Evolutionary conservation across 2,888 invertebrate species (phyloP), one percentile per base, ranked within the genome.

Genomic region (Hetaerina titia): DNA sequence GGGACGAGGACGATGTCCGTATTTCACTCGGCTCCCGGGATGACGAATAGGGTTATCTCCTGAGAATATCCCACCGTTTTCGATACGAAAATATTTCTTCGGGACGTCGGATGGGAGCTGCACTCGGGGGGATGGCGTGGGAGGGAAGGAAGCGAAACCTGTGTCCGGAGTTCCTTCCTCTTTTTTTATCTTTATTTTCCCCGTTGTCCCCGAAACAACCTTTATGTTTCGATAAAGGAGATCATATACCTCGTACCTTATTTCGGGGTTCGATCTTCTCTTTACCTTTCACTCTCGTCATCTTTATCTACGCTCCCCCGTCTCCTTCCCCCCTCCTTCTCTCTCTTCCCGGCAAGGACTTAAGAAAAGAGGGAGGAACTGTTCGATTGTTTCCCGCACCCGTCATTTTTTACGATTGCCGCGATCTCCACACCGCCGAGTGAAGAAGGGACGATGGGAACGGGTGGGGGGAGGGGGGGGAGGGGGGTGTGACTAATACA

Each of bases 41-140:
- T 92, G 92, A 92, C 56, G 92, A 69, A 92, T 92, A 92, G 92
- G 92, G 69, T 45, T 64, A 92, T 74, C 92, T 92, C 92, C 1
- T 1, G 74, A 74, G 69, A 74, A 92, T 92, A 69, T 92, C 56
- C 69, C 92, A 74, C 92, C 92, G 92, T 92, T 92, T 92, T 92
- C 92, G 69, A 92, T 92, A 57, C 69, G 92, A 69, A 74, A 69
- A 92, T 92, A 92, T 92, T 92, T 92, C 92, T 69, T 69, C 92
- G 56, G 56, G 64, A 64, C 9, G 81, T 13, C 31, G 17, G 31
- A 6, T 17, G 90, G 31, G 63, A 57, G n/a, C 63, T 45, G 64
- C 22, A 69, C 45, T 9, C n/a, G 58, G n/a, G 69, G 17, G 89
- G 56, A 89, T 45, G 45, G 45, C 4, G 45, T 45, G 45, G 45